Base-by-base conservation (phyloP, 1,140 invertebrate species). In the Belonocnema kinseyi region DNA sequence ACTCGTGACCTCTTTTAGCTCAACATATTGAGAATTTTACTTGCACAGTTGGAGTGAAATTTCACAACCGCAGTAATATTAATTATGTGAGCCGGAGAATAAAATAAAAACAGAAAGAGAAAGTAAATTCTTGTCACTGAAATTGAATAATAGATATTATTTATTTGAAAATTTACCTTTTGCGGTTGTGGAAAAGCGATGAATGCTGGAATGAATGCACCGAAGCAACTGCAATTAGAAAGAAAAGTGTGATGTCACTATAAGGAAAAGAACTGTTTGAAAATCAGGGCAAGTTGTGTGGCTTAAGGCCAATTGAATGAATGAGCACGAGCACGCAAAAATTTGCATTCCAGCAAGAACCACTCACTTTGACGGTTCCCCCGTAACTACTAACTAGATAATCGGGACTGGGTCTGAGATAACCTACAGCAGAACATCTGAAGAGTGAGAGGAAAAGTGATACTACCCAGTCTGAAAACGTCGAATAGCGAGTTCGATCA, bases 161-260 rank as follows among this genome's bases (percentile, higher is more conserved):
- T 7, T 17, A 1, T 13, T 0, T 19, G 0, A 76, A 54, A 54
- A 70, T 50, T 81, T 83, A 88, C 85, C 83, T 85, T 81, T 87
- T 72, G 56, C 46, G 26, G 53, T 72, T 56, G 70, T 75, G 21
- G 75, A 66, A 12, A 81, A 52, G 19, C 77, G 81, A 86, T 75
- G 79, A 77, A 77, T 85, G 58, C 77, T 76, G 58, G 81, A 79
- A 19, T 79, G 58, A 75, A 79, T 51, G 73, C 74, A 77, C 21
- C 82, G 80, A 13, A 82, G 77, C 53, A 88, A 70, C 87, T 89
- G 82, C 21, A 85, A 88, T 73, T 50, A 82, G 53, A 81, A 82
- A 82, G 17, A 56, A 3, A 58, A 16, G 10, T 12, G 7, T 71
- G 66, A 53, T 17, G 19, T 17, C n/a, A 33, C 26, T 80, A 19